A percentile compares a stretch with the other conserved stretches of the same genome.
phyloP scores from a whole-genome alignment of 2,113 vertebrate genomes.

The Thunnus thynnus region DNA sequence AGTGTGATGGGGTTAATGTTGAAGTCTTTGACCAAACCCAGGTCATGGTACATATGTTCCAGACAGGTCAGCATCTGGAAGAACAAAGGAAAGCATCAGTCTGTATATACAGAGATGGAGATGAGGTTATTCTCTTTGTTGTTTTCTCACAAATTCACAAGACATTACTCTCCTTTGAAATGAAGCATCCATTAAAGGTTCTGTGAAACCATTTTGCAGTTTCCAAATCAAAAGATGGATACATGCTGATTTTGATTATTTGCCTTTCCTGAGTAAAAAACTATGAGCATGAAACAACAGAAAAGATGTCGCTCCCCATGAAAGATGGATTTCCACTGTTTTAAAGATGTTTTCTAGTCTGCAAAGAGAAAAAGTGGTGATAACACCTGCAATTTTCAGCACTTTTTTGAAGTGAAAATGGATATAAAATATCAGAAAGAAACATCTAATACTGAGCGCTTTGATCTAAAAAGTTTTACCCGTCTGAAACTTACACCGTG shows the following conservation, averaged over 20 bases:
- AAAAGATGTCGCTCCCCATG: not conserved
- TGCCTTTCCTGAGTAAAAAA: no score
- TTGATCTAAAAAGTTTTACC: no score
- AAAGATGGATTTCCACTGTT: not conserved
- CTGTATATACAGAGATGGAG: not conserved
- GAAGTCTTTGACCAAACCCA: slow-evolving; percentile 92
- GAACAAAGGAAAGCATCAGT: not conserved
- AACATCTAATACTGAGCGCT: no score
- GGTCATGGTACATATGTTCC: slow-evolving; percentile 96
- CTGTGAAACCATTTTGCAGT: not conserved
- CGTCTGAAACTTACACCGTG: no score
- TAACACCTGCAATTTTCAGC: no score
- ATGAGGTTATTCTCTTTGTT: no score
- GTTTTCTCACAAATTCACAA: no score
- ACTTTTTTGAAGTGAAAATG: not conserved
- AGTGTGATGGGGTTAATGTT: slow-evolving; percentile 93
- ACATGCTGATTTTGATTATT: not conserved
- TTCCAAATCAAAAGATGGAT: not conserved
- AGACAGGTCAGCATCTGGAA: slow-evolving; percentile 95
- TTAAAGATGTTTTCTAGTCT: no score
- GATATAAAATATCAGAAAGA: not conserved
- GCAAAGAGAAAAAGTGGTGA: no score
- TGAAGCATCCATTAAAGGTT: no score
- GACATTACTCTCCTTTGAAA: not conserved
- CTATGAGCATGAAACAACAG: no score